phyloP scores from a whole-genome alignment of 1,140 invertebrate species.

The Drosophila nebulosa region DNA sequence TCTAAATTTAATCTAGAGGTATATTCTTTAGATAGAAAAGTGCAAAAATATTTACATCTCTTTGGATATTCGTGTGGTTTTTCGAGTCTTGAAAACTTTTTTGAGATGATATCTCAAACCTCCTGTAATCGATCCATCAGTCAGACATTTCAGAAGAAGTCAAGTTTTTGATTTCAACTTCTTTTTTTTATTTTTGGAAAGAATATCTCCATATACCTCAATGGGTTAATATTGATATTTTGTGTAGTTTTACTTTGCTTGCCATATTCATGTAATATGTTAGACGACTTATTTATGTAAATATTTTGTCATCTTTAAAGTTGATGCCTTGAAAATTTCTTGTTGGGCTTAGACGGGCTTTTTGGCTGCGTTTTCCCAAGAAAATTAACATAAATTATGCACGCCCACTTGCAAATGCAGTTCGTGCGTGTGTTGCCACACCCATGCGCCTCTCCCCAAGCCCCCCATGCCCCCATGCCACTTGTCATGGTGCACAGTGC shows the following conservation, averaged over 20 bases:
- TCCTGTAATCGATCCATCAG: too few relatives aligned
- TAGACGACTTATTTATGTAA: constrained; percentile 1
- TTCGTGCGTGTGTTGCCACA: constrained; percentile 55
- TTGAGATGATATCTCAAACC: too few relatives aligned
- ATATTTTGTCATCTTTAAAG: constrained; percentile 27
- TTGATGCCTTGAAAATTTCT: constrained; percentile 4
- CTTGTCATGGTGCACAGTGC: constrained; percentile 45
- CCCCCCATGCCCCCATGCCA: not conserved
- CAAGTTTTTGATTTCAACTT: too few relatives aligned
- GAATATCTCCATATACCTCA: too few relatives aligned
- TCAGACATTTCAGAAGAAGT: too few relatives aligned
- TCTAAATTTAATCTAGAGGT: too few relatives aligned
- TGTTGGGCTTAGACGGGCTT: constrained; percentile 10
- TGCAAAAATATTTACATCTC: too few relatives aligned
- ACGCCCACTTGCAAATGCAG: constrained; percentile 74
- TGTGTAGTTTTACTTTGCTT: not conserved
- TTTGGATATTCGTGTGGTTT: too few relatives aligned
- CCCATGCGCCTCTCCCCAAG: not conserved
- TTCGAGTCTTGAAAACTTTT: too few relatives aligned
- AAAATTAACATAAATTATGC: constrained; percentile 76
- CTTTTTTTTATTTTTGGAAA: too few relatives aligned
- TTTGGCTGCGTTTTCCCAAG: constrained; percentile 52
- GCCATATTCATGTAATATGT: not conserved
- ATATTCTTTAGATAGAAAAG: too few relatives aligned
- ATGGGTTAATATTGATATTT: too few relatives aligned